These are phyloP conservation scores for Ahaetulla prasina DNA, from an alignment of 2,113 vertebrate species.

Conservation along the genomic window DNA sequence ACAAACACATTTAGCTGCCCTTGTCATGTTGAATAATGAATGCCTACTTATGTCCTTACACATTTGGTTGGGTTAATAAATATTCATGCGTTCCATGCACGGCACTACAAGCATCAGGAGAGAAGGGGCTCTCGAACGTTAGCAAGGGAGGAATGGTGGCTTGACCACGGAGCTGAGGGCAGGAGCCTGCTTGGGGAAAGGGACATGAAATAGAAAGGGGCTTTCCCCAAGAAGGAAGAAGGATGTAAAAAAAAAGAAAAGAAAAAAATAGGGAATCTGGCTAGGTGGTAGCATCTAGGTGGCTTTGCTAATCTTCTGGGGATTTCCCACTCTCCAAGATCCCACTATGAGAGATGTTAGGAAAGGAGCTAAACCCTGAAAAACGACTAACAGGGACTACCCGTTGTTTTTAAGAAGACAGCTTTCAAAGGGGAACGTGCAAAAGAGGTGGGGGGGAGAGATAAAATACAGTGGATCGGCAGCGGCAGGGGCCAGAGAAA, in stretches of 20 bases:
- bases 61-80: slow-evolving; percentile 17
- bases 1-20: slow-evolving; percentile 2
- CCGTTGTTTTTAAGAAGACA: not conserved
- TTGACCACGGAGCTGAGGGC: not conserved
- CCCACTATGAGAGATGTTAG: not conserved
- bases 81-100: not conserved
- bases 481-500: not conserved
- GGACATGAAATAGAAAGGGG: not conserved
- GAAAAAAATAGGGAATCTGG: not conserved
- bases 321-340: not conserved
- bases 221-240: not conserved
- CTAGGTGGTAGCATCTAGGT: not conserved
- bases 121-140: not conserved
- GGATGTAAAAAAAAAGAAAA: not conserved
- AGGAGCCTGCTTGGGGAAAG: not conserved
- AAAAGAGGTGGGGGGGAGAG: not conserved
- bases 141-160: not conserved
- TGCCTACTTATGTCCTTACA: slow-evolving; percentile 22
- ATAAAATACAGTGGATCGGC: not conserved
- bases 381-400: not conserved
- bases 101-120: not conserved
- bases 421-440: not conserved
- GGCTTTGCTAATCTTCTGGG: not conserved
- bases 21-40: slow-evolving; percentile 25
- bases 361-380: not conserved